These are phyloP conservation scores for Caenorhabditis doughertyi DNA, from an alignment of 2,888 invertebrate species.

Conservation along the genomic window DNA sequence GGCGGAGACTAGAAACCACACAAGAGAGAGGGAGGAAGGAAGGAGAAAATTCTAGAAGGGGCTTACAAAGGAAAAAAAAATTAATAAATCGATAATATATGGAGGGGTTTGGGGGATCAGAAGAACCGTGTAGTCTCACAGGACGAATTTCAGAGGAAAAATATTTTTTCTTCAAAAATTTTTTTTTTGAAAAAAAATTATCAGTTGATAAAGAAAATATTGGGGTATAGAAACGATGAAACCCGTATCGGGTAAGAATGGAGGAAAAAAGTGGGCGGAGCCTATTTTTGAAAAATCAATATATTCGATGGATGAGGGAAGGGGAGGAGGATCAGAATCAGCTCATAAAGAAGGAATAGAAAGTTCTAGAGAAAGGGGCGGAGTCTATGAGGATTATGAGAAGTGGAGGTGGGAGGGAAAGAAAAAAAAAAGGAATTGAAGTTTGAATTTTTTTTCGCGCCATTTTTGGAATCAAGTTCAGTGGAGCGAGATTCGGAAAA, in stretches of 20 bases:
- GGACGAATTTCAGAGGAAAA: slow-evolving; percentile 8
- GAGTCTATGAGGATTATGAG: no score
- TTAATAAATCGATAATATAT: not conserved
- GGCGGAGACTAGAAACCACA: slow-evolving; percentile 49
- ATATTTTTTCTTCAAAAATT: not conserved
- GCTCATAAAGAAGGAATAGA: no score
- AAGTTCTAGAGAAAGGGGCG: no score
- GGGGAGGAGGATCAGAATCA: not conserved
- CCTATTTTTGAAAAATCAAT: not conserved
- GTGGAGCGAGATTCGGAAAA: no score
- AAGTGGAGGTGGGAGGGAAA: no score
- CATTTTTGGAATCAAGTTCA: no score
- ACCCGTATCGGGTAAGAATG: slow-evolving; percentile 53
- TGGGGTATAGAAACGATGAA: not conserved
- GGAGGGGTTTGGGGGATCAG: not conserved
- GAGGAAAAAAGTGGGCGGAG: not conserved
- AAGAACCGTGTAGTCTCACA: slow-evolving; percentile 48
- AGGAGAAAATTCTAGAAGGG: not conserved
- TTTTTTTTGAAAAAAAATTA: not conserved
- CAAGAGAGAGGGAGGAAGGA: no score
- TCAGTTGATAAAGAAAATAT: no score
- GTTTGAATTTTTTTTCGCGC: no score
- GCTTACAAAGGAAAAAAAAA: not conserved
- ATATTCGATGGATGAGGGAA: not conserved
- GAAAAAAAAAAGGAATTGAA: no score